Percentiles rank a stretch among this genome's conserved stretches.
Conservation (phyloP, 2,888 invertebrate genomes). For the Rapana venosa region DNA sequence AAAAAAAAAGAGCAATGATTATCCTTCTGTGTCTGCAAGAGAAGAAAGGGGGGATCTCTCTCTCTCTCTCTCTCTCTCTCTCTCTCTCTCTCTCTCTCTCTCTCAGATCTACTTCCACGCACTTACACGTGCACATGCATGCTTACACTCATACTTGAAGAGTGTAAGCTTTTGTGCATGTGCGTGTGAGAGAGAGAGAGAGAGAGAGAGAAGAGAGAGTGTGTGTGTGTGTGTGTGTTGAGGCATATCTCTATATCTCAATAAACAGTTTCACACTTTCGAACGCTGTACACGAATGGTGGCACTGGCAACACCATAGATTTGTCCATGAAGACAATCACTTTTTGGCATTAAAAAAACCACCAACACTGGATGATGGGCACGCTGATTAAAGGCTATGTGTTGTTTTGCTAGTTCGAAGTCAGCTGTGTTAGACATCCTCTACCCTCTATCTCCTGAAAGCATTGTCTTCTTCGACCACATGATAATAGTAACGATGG, state of each 20-base stretch:
- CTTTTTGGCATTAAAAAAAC: too few species aligned
- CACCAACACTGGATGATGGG: too few species aligned
- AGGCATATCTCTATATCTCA: too few species aligned
- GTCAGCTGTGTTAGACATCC: not conserved
- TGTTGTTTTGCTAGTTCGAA: too few species aligned
- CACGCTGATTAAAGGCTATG: too few species aligned
- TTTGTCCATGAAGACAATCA: too few species aligned
- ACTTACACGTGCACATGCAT: not conserved
- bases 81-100: not conserved
- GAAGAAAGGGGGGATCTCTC: not conserved
- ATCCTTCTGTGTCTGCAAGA: not conserved
- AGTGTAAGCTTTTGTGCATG: not conserved
- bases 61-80: not conserved
- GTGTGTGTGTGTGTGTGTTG: not conserved
- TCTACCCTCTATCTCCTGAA: not conserved
- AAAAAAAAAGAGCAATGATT: too few species aligned
- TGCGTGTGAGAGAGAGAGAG: not conserved
- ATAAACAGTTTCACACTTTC: too few species aligned
- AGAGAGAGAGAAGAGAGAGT: not conserved
- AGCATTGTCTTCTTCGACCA: too few species aligned
- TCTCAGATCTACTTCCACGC: not conserved
- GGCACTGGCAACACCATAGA: too few species aligned
- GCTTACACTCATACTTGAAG: not conserved
- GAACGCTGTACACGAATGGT: too few species aligned
- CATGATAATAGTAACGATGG: too few species aligned